Conservation (phyloP, 37 sponge, comb jelly and placozoan genomes). For the Hexactinellida sp. region DNA sequence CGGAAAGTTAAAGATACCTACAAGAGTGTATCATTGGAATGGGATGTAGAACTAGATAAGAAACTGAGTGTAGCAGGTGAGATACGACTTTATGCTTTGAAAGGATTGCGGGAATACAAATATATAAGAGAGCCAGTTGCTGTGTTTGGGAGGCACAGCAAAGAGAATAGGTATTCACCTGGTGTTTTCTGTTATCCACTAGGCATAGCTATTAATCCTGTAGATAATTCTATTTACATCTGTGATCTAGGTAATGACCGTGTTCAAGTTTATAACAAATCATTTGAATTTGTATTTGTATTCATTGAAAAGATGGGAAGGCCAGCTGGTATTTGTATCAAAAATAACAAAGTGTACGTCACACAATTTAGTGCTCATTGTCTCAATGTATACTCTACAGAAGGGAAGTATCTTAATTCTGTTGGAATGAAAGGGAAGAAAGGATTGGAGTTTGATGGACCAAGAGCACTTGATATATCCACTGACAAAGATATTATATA, state of each 20-base stretch:
- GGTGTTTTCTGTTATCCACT: not conserved
- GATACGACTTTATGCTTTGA: not conserved
- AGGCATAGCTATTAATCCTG: not conserved
- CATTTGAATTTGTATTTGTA: not conserved
- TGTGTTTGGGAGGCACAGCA: not conserved
- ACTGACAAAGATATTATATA: not conserved
- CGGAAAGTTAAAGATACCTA: no score
- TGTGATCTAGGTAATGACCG: not conserved
- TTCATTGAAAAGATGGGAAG: not conserved
- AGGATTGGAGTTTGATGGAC: not conserved
- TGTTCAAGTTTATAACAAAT: not conserved
- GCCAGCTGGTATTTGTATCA: not conserved
- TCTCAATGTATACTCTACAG: not conserved
- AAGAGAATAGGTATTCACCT: not conserved
- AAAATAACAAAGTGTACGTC: not conserved
- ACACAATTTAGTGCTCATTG: not conserved
- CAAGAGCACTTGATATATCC: not conserved
- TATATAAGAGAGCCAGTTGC: not conserved
- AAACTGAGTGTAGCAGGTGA: not conserved
- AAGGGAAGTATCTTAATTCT: not conserved
- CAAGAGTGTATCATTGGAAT: no score
- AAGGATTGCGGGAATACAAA: no score
- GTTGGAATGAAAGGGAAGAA: not conserved
- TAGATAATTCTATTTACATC: not conserved
- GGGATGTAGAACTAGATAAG: no score